Evolutionary conservation across 2,888 invertebrate species (phyloP).

Genomic region (Nomada hirtipes): DNA sequence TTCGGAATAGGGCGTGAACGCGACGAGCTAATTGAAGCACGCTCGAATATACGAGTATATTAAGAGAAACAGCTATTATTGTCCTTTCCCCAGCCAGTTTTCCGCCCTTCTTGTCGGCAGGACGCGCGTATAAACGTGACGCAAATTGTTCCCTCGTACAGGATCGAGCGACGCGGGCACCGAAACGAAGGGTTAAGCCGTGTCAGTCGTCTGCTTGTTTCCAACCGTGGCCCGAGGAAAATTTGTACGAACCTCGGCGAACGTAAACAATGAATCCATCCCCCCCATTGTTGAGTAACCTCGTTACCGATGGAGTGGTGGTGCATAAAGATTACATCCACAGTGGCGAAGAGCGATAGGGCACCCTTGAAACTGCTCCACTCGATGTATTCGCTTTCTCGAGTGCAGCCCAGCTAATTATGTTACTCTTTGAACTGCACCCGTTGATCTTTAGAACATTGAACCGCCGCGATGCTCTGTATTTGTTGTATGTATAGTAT

Average conservation of each 20-base stretch:
- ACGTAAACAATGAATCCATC: slow-evolving; percentile 62
- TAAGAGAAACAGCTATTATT: slow-evolving; percentile 35
- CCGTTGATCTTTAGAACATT: slow-evolving; percentile 55
- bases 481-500: not conserved
- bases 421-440: slow-evolving; percentile 67
- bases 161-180: not conserved
- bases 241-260: slow-evolving; percentile 43
- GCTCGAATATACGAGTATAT: slow-evolving; percentile 48
- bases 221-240: slow-evolving; percentile 39
- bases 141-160: slow-evolving; percentile 48
- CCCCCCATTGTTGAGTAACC: slow-evolving; percentile 56
- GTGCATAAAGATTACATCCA: slow-evolving; percentile 62
- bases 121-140: slow-evolving; percentile 32
- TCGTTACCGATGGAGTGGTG: slow-evolving; percentile 54
- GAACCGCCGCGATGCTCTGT: slow-evolving; percentile 38
- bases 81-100: slow-evolving; percentile 16
- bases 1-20: slow-evolving; percentile 14
- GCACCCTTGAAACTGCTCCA: slow-evolving; percentile 34
- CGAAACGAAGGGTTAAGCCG: slow-evolving; percentile 32
- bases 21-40: slow-evolving; percentile 44
- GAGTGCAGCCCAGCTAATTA: slow-evolving; percentile 68
- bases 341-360: slow-evolving; percentile 47
- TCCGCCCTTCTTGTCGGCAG: not conserved
- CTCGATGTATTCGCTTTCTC: slow-evolving; percentile 61
- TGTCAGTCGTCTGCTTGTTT: slow-evolving; percentile 8